Evolutionary conservation across 23 tunicate species (phyloP), one percentile per base, ranked within the genome.

Genomic region (Diplosoma virens): DNA sequence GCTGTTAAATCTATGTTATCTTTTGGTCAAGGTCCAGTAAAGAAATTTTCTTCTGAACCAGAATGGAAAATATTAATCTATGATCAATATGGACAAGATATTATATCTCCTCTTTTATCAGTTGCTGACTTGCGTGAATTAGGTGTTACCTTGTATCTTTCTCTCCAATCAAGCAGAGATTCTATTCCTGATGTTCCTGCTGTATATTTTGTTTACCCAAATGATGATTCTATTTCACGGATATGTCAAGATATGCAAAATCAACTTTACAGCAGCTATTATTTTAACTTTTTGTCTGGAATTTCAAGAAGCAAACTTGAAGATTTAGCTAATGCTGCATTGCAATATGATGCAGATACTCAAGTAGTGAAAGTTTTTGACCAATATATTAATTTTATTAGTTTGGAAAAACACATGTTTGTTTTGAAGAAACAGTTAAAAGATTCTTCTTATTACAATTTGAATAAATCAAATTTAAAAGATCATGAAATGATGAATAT

Each of bases 271-370:
- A 96, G 93, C 50, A 69, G 81, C 32, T 95, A 84, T 47, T 71
- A 95, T 50, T 95, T 95, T 60, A 95, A 95, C 50, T 95, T 95
- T 58, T 82, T 95, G 25, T 95, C 99, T 48, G 93, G 93, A n/a
- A 95, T 95, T 23, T 79, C 95, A 2, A 46, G 99, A 31, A 78
- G 71, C 30, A 95, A 95, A 47, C 56, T 95, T 22, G 99, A 95
- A 85, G 97, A 95, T 65, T 58, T 95, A 6, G 99, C 99, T 30
- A 86, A 80, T 45, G 96, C 99, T 33, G 96, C 99, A 2, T 60
- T 95, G 37, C 84, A 85, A 30, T 76, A 72, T 20, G 65, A 78
- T 58, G 87, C 82, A 35, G 99, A 83, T 29, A 25, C 88, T 21
- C 71, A 82, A 24, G 82, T 94, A 7, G 74, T 79, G 21, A 94